Percentiles rank a stretch among this genome's conserved stretches.
phyloP scores from a whole-genome alignment of 2,888 invertebrate species.

The Andrena minutula region DNA sequence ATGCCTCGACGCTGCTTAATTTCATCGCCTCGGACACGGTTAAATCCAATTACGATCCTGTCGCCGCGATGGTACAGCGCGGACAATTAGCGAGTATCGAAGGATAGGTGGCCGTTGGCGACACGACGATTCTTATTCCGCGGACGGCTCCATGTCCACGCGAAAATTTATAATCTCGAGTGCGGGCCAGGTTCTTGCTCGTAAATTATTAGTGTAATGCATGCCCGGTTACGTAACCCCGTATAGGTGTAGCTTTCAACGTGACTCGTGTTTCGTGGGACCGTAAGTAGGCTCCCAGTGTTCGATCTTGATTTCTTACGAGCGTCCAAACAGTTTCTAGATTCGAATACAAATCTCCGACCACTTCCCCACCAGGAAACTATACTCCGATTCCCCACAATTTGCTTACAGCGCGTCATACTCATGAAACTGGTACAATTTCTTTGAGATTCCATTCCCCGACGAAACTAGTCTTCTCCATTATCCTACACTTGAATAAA shows the following conservation, averaged over 20 bases:
- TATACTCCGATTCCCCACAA: too few relatives aligned
- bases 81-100: not conserved
- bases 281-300: conserved; percentile 3
- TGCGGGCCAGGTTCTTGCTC: conserved; percentile 1
- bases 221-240: conserved; percentile 33
- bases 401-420: too few relatives aligned
- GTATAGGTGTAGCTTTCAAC: conserved; percentile 23
- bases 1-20: conserved; percentile 52
- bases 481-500: not conserved
- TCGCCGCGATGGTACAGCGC: not conserved
- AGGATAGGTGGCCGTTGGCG: conserved; percentile 8
- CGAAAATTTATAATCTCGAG: conserved; percentile 43
- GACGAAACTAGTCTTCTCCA: too few relatives aligned
- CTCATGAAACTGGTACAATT: too few relatives aligned
- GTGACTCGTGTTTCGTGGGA: conserved; percentile 18
- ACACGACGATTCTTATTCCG: conserved; percentile 5
- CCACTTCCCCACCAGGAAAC: not conserved
- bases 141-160: not conserved
- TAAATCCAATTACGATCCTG: not conserved
- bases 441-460: too few relatives aligned
- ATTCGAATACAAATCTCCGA: not conserved
- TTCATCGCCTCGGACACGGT: conserved; percentile 15
- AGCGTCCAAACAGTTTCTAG: not conserved
- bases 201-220: conserved; percentile 44
- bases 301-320: conserved; percentile 18